phyloP scores from a whole-genome alignment of 2,888 invertebrate genomes.

The Pseudococcus jackbeardsleyi region DNA sequence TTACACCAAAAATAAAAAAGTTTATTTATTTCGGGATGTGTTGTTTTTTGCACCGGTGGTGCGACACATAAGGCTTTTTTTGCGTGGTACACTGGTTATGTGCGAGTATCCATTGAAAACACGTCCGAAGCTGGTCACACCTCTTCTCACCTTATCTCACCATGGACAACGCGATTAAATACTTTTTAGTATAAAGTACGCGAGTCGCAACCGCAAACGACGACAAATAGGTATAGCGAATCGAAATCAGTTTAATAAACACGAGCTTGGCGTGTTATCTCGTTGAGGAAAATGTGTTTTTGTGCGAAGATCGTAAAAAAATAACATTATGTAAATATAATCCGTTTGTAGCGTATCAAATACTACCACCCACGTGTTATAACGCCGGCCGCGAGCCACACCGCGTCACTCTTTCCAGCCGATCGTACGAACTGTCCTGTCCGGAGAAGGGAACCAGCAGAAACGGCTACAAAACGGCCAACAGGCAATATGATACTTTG shows the following conservation, averaged over 20 bases:
- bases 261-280: background rate
- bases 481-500: conserved; percentile 57
- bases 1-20: no score
- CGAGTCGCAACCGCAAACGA: background rate
- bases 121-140: no score
- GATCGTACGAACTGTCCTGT: background rate
- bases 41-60: no score
- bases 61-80: no score
- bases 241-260: background rate
- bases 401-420: background rate
- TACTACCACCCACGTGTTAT: conserved; percentile 59
- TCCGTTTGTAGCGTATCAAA: conserved; percentile 43
- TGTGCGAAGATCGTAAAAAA: conserved; percentile 30
- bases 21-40: no score
- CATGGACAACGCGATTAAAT: no score
- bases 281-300: background rate
- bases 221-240: background rate
- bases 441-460: background rate
- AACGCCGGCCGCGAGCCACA: background rate
- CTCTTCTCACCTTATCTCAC: no score
- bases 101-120: no score
- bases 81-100: no score
- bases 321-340: conserved; percentile 40
- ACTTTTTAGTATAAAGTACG: no score
- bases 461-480: background rate